Evolutionary conservation across 2,888 invertebrate species (phyloP), one percentile per base, ranked within the genome.

Genomic region (Chrysolina oricalcia): DNA sequence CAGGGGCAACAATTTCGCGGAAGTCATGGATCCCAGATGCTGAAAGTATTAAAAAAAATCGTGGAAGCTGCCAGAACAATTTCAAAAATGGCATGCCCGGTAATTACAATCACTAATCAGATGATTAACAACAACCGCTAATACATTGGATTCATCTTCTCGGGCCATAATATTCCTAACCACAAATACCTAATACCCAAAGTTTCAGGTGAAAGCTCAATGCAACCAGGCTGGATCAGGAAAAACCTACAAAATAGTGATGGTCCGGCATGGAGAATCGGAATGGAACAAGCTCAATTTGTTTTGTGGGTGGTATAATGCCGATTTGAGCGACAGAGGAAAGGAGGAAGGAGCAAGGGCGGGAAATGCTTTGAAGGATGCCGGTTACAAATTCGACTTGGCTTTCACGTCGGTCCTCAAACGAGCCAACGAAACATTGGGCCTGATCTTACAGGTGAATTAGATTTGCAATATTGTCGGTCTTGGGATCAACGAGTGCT

Each of bases 391-490:
- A 81, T 96, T 97, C 83, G 96, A 97, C 86, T 85, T 94, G 0
- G 95, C 95, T 0, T 95, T 94, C 85, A 96, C 96, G 0, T 97
- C 97, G 0, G 92, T 94, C 5, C 87, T 97, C 76, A 93, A 93
- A 70, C 92, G 97, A 73, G 96, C 96, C 0, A 93, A 94, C 84
- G 91, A 93, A 75, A 96, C 96, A 0, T 88, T 96, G 53, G 91
- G 92, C 68, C 87, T 92, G 0, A 92, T 96, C 76, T 88, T 96
- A 9, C 89, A 53, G 53, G 53, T 53, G 23, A 53, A 21, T 53
- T 35, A 3, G 35, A 6, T 35, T 35, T 35, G 35, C 35, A 35
- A 35, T 6, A 35, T 35, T 35, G 8, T 35, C 35, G 35, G 35
- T 35, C 35, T 3, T 35, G 35, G 0, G 35, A 35, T 2, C 27